Evolutionary conservation across 2,888 invertebrate genomes (phyloP), one percentile per base, ranked within the genome.

Genomic region (Diadegma fenestrale): DNA sequence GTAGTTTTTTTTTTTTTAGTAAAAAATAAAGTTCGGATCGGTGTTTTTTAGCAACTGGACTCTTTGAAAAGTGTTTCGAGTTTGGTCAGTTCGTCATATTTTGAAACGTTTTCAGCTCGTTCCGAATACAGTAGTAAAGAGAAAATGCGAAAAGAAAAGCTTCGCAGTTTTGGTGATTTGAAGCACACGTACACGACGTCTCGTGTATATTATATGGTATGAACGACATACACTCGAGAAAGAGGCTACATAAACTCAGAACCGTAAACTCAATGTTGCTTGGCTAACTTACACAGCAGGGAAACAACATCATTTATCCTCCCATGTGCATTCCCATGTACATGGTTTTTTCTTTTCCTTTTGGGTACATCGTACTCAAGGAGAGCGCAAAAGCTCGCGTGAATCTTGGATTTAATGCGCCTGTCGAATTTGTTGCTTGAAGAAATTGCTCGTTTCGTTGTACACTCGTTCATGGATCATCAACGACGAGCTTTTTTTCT

Each of bases 241-340:
- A 72, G 22, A 33, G 51, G 26, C 10, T 22, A 48, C 54, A 77
- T 82, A 82, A 82, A 69, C 68, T 75, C 33, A 30, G 69, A 61
- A 79, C 8, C 58, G 68, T 75, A 63, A 83, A 79, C 73, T 73
- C 79, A 48, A 82, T 78, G 78, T 72, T 78, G n/a, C 43, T 78
- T 12, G 26, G 41, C 26, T 54, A 58, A 75, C 66, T 41, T 66
- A 33, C 14, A 58, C 26, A 10, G 14, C 43, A 43, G 26, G n/a
- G 63, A 48, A 66, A 63, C 17, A 64, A 17, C 37, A 68, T 43
- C 51, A 51, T 58, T 54, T 68, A 61, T 79, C 45, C n/a, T 22
- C 45, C 8, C 71, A 33, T 79, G 69, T 69, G n/a, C 78, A 64
- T 26, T n/a, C n/a, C 26, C 30, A 10, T 33, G 54, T 12, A 58